Percentiles rank a stretch among this genome's conserved stretches.
Evolutionary conservation across 1,140 invertebrate species (phyloP).

Genomic region (Plodia interpunctella): DNA sequence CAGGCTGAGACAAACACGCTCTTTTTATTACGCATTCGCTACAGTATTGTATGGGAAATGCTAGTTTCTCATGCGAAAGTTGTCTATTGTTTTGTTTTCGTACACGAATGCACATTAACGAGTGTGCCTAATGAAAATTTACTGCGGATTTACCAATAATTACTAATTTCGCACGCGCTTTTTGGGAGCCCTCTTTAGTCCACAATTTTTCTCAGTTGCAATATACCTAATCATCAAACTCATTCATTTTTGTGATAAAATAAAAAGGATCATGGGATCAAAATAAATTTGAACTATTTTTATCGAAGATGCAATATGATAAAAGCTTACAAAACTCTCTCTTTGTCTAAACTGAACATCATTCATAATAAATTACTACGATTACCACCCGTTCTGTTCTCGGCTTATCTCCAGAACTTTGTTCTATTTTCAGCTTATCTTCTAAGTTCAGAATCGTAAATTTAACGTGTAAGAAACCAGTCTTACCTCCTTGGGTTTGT

Average conservation of each 20-base stretch:
- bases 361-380: neutral
- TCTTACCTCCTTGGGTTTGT: conserved; percentile 48
- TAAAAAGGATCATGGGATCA: too few relatives aligned
- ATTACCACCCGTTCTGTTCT: neutral
- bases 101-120: conserved; percentile 12
- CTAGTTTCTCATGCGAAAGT: conserved; percentile 67
- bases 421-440: conserved; percentile 2
- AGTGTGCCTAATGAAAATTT: conserved; percentile 9
- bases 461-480: conserved; percentile 30
- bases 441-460: conserved; percentile 5
- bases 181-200: neutral
- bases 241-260: too few relatives aligned
- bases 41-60: conserved; percentile 57
- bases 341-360: neutral
- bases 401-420: neutral
- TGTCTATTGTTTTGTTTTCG: conserved; percentile 48
- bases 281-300: too few relatives aligned
- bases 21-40: conserved; percentile 45
- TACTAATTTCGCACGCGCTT: neutral
- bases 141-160: neutral
- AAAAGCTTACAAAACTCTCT: neutral
- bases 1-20: conserved; percentile 34
- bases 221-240: too few relatives aligned
- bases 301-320: too few relatives aligned
- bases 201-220: too few relatives aligned